Conservation (phyloP, 2,113 vertebrate species). For the Anolis sagrei region DNA sequence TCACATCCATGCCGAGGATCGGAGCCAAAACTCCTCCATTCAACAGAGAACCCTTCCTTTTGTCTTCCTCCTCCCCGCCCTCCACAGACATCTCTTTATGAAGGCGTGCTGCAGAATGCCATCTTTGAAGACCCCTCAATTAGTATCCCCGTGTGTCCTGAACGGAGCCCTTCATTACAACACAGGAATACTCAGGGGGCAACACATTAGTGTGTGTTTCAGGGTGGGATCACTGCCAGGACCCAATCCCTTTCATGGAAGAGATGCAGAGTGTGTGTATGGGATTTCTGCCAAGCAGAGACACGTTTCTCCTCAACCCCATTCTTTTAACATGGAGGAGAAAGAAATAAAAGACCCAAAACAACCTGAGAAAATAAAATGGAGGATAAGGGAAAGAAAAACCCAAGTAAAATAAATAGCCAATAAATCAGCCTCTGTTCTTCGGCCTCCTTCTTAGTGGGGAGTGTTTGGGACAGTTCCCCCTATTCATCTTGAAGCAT, state of each 20-base stretch:
- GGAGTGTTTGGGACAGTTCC: not conserved
- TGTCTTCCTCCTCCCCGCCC: slow-evolving; percentile 60
- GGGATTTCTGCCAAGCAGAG: slow-evolving; percentile 18
- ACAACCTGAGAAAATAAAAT: not conserved
- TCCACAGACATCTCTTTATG: slow-evolving; percentile 58
- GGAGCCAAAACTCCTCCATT: slow-evolving; percentile 66
- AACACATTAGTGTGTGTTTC: slow-evolving; percentile 67
- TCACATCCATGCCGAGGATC: slow-evolving; percentile 51
- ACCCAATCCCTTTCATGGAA: slow-evolving; percentile 26
- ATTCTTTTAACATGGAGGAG: not conserved
- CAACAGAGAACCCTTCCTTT: slow-evolving; percentile 65
- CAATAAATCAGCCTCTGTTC: not conserved
- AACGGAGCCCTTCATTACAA: slow-evolving; percentile 72
- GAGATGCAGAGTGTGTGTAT: not conserved
- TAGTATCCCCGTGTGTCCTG: slow-evolving; percentile 68
- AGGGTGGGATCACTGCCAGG: slow-evolving; percentile 50
- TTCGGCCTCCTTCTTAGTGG: not conserved
- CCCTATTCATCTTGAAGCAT: slow-evolving; percentile 51
- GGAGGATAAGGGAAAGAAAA: not conserved
- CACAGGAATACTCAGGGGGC: slow-evolving; percentile 44
- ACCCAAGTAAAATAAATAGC: not conserved
- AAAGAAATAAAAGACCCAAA: not conserved
- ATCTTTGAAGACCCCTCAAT: slow-evolving; percentile 74
- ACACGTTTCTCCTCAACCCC: not conserved
- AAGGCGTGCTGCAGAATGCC: slow-evolving; percentile 58